These are phyloP conservation scores for Nibea albiflora DNA, from an alignment of 2,113 vertebrate species.

Conservation along the genomic window DNA sequence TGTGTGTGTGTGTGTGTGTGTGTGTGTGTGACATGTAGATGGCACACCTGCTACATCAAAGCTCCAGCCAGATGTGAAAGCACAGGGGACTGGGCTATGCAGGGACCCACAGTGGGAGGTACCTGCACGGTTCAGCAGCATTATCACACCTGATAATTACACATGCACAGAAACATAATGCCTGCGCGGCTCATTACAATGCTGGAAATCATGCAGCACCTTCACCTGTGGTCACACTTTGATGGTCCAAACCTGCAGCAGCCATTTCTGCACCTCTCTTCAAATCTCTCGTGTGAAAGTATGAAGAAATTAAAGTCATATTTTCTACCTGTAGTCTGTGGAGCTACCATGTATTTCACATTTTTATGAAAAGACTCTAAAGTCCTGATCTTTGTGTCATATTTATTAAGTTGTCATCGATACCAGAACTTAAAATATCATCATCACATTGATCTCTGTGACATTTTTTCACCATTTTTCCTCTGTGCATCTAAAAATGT, in stretches of 20 bases:
- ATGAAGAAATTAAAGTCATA: neutral
- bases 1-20: slow-evolving; percentile 11
- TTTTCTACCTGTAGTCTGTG: neutral
- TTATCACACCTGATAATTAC: slow-evolving; percentile 65
- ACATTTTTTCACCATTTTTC: too few relatives aligned
- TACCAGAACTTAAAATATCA: too few relatives aligned
- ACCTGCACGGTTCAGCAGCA: slow-evolving; percentile 58
- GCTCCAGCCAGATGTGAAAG: slow-evolving; percentile 66
- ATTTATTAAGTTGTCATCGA: too few relatives aligned
- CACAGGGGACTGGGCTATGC: slow-evolving; percentile 46
- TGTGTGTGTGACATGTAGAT: slow-evolving; percentile 54
- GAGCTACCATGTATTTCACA: neutral
- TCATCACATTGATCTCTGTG: too few relatives aligned
- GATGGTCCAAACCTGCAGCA: slow-evolving; percentile 14
- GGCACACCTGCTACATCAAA: slow-evolving; percentile 81
- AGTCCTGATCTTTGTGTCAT: too few relatives aligned
- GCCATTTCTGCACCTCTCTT: neutral
- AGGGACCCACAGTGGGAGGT: slow-evolving; percentile 67
- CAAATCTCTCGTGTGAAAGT: neutral
- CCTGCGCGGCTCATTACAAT: slow-evolving; percentile 37
- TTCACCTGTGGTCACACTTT: slow-evolving; percentile 52
- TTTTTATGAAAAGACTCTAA: neutral
- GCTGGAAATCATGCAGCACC: slow-evolving; percentile 24
- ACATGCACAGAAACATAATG: slow-evolving; percentile 57
- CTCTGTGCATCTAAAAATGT: too few relatives aligned